These are phyloP conservation scores for Pollimyrus isidori DNA, from an alignment of 2,113 vertebrate genomes.

Conservation along the genomic window DNA sequence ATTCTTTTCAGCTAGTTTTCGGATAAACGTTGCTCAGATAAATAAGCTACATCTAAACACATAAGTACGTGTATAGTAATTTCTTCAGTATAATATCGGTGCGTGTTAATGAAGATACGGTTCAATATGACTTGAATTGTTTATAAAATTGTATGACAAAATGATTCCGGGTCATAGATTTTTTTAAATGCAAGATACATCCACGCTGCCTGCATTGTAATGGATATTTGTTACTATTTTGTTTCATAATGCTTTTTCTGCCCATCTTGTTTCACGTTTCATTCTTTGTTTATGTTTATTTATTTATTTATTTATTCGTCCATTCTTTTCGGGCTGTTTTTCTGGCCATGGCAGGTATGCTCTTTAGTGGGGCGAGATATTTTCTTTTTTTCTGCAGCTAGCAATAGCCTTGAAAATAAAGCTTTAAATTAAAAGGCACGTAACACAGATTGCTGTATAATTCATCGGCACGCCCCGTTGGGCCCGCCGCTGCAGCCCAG, in stretches of 20 bases:
- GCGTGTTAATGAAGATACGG: not conserved
- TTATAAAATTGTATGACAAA: not conserved
- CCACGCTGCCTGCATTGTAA: not conserved
- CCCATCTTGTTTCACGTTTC: not conserved
- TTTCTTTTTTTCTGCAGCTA: constrained; percentile 49
- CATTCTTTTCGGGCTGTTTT: constrained; percentile 39
- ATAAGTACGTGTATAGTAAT: not conserved
- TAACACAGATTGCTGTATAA: constrained; percentile 68
- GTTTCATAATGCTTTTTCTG: not conserved
- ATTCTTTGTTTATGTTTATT: not conserved
- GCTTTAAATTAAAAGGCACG: constrained; percentile 63
- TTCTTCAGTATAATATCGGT: not conserved
- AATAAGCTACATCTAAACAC: not conserved
- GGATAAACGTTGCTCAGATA: not conserved
- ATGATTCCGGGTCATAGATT: not conserved
- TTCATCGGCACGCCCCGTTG: constrained; percentile 59
- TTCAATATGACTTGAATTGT: not conserved
- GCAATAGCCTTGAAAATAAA: constrained; percentile 60
- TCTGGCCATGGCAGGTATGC: constrained; percentile 52
- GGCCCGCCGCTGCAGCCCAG: constrained; percentile 51
- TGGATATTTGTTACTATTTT: not conserved
- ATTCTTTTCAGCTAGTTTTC: not conserved
- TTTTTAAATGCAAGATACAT: not conserved
- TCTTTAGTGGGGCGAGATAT: constrained; percentile 43
- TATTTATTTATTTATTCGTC: not conserved